A percentile compares a stretch with the other conserved stretches of the same genome.
phyloP scores from a whole-genome alignment of 2,113 vertebrate genomes.

The Cheirogaleus medius region DNA sequence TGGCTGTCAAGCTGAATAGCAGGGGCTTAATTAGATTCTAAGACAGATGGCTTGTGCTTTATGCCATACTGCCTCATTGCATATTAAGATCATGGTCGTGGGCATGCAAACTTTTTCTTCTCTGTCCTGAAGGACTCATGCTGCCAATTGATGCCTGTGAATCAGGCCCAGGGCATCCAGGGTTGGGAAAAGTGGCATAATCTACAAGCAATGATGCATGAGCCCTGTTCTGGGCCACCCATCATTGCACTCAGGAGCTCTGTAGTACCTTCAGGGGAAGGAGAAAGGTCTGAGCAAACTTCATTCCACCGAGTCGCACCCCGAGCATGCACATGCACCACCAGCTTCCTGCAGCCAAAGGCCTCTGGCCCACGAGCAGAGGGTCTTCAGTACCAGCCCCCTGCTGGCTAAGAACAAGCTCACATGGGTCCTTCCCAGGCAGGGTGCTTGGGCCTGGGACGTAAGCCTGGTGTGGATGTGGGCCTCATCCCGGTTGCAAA shows the following conservation, averaged over 20 bases:
- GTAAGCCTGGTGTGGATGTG: background rate
- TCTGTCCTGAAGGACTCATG: background rate
- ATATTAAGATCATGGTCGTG: background rate
- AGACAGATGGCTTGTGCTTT: background rate
- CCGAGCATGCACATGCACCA: slow-evolving; percentile 18
- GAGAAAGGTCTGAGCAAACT: slow-evolving; percentile 48
- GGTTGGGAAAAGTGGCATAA: slow-evolving; percentile 72
- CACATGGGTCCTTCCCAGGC: background rate
- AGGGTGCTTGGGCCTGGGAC: background rate
- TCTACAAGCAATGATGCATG: slow-evolving; percentile 82
- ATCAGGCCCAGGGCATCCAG: background rate
- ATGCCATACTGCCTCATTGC: background rate
- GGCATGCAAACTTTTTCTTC: background rate
- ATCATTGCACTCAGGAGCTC: slow-evolving; percentile 77
- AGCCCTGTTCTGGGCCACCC: slow-evolving; percentile 21
- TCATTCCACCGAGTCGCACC: slow-evolving; percentile 34
- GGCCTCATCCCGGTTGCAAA: background rate
- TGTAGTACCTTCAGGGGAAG: slow-evolving; percentile 73
- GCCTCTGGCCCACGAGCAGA: slow-evolving; percentile 33
- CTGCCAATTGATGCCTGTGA: background rate
- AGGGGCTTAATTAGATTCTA: background rate
- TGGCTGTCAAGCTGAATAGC: background rate
- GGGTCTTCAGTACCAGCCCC: slow-evolving; percentile 58
- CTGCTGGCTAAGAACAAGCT: slow-evolving; percentile 8
- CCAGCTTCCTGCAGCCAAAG: slow-evolving; percentile 34